phyloP scores from a whole-genome alignment of 2,113 vertebrate genomes.

The Dicerorhinus sumatrensis region DNA sequence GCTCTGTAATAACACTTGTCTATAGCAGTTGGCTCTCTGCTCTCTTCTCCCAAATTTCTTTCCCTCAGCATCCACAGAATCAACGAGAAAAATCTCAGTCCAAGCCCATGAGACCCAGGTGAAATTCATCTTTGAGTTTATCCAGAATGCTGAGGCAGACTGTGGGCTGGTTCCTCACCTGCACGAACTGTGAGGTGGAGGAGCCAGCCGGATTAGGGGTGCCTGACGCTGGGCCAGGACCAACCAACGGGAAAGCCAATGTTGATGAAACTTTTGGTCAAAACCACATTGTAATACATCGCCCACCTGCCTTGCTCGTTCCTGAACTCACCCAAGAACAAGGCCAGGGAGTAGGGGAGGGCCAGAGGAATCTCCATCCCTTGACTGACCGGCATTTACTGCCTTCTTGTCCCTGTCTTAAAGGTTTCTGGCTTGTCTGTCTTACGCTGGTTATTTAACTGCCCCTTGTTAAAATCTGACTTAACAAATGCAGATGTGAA shows the following conservation, averaged over 20 bases:
- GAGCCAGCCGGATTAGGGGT: neutral
- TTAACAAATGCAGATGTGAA: neutral
- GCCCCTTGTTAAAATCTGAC: neutral
- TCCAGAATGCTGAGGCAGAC: constrained; percentile 93
- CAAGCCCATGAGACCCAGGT: constrained; percentile 91
- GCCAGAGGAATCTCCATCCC: neutral
- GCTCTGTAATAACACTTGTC: neutral
- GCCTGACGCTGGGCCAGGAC: neutral
- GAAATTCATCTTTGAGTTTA: constrained; percentile 92
- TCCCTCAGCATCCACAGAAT: constrained; percentile 92
- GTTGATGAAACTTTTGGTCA: neutral
- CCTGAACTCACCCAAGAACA: neutral
- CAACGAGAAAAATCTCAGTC: constrained; percentile 95
- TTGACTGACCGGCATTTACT: neutral
- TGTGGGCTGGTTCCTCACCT: constrained; percentile 86
- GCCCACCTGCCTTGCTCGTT: neutral
- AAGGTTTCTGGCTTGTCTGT: neutral
- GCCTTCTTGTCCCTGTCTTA: neutral
- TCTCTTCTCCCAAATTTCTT: neutral
- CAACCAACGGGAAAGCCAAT: neutral
- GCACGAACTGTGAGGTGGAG: constrained; percentile 90
- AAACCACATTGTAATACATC: neutral
- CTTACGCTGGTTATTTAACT: neutral
- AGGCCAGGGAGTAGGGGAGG: neutral
- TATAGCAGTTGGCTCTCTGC: neutral